Conservation (phyloP, 2,113 vertebrate genomes). For the Etheostoma spectabile region DNA sequence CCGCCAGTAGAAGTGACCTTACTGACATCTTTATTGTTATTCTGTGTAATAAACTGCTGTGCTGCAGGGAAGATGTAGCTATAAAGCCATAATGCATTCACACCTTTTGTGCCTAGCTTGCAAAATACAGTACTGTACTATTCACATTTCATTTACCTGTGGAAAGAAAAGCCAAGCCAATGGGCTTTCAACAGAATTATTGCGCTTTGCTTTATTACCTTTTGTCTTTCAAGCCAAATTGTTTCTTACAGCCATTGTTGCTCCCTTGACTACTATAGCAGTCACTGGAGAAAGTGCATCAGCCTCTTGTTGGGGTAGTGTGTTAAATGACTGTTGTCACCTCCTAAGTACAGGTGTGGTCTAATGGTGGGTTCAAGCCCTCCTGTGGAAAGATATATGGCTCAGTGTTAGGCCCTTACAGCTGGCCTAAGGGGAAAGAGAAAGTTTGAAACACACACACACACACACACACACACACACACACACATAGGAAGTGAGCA, state of each 20-base stretch:
- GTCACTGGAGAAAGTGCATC: conserved; percentile 30
- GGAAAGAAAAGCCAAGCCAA: background rate
- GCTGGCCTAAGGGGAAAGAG: conserved; percentile 27
- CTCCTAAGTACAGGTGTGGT: conserved; percentile 57
- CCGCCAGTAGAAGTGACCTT: conserved; percentile 10
- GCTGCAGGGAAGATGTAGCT: background rate
- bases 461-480: background rate
- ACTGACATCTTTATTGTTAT: background rate
- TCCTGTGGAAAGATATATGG: conserved; percentile 44
- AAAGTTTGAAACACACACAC: conserved; percentile 26
- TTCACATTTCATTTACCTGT: conserved; percentile 27
- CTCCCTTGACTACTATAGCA: conserved; percentile 21
- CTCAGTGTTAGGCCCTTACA: conserved; percentile 22
- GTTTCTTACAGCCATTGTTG: conserved; percentile 8
- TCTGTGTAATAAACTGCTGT: conserved; percentile 26
- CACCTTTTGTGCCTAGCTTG: conserved; percentile 21
- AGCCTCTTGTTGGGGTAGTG: background rate
- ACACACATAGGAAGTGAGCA: background rate
- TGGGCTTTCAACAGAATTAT: background rate
- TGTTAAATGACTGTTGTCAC: conserved; percentile 33
- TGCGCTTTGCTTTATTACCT: conserved; percentile 11
- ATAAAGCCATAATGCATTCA: conserved; percentile 39
- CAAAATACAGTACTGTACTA: conserved; percentile 8
- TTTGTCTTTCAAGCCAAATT: conserved; percentile 6
- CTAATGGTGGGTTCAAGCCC: conserved; percentile 52